These are phyloP conservation scores for Ischnus inquisitorius DNA, from an alignment of 2,888 invertebrate genomes.

Conservation along the genomic window DNA sequence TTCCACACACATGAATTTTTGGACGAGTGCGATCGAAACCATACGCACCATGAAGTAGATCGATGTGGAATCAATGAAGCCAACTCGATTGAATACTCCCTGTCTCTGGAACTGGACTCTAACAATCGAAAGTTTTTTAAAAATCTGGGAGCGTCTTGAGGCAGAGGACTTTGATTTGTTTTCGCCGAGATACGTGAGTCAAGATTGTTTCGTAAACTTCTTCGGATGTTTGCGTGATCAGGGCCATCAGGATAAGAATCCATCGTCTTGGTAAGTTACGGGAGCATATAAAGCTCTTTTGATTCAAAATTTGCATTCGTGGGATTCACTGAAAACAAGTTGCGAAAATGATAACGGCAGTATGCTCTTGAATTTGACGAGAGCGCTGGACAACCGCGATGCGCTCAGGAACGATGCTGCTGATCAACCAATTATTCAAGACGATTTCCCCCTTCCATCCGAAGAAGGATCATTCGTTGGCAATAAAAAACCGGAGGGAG, in stretches of 20 bases:
- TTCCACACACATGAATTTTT: no score
- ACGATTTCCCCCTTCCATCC: not conserved
- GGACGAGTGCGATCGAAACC: no score
- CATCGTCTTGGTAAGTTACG: not conserved
- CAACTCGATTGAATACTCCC: not conserved
- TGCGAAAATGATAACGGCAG: not conserved
- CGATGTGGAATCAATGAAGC: conserved; percentile 4
- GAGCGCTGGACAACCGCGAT: not conserved
- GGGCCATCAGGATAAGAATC: conserved; percentile 5
- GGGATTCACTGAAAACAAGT: not conserved
- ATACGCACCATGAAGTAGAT: no score
- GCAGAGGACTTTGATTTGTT: not conserved
- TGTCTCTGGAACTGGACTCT: not conserved
- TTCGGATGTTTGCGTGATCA: not conserved
- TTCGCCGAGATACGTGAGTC: not conserved
- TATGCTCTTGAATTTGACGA: conserved; percentile 2
- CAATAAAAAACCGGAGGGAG: not conserved
- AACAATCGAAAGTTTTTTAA: not conserved
- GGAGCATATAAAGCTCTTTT: not conserved
- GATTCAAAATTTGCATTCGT: not conserved
- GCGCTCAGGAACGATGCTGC: not conserved
- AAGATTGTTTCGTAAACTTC: not conserved
- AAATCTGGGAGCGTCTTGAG: not conserved
- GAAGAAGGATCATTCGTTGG: not conserved
- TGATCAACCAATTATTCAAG: not conserved